These are phyloP conservation scores for Phacellophora camtschatica DNA, from an alignment of 30 jellyfish, hydroid and myxozoan genomes.

Conservation along the genomic window DNA sequence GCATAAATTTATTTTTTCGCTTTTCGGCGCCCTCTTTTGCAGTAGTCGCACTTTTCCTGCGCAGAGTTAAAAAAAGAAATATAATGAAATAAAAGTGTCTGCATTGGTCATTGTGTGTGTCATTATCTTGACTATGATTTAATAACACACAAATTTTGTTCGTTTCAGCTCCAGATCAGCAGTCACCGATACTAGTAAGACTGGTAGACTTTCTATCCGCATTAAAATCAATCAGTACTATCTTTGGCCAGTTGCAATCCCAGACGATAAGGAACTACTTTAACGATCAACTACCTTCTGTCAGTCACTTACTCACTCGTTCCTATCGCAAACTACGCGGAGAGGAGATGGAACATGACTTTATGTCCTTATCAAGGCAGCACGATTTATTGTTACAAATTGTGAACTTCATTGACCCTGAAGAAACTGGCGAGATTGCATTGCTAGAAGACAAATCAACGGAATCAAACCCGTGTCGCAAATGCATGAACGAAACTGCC, in stretches of 20 bases:
- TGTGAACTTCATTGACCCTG: conserved; percentile 11
- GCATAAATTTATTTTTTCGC: too few species aligned
- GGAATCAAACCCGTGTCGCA: conserved; percentile 36
- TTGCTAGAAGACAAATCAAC: conserved; percentile 33
- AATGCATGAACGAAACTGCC: conserved; percentile 43
- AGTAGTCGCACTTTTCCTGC: too few species aligned
- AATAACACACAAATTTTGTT: background rate
- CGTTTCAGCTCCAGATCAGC: background rate
- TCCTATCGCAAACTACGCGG: conserved; percentile 32
- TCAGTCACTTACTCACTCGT: conserved; percentile 43
- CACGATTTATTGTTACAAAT: conserved; percentile 5
- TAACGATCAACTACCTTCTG: conserved; percentile 6
- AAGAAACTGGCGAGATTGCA: background rate
- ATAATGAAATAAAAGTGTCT: too few species aligned
- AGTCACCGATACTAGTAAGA: background rate
- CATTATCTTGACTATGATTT: too few species aligned
- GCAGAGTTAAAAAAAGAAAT: too few species aligned
- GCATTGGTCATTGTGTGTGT: too few species aligned
- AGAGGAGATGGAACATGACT: conserved; percentile 18
- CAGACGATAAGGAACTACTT: background rate
- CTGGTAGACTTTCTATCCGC: background rate
- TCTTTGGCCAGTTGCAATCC: conserved; percentile 24
- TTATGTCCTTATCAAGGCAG: conserved; percentile 15
- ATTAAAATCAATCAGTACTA: background rate
- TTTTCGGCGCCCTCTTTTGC: too few species aligned